Conservation (phyloP, 2,888 invertebrate species). For the Tridacna gigas region DNA sequence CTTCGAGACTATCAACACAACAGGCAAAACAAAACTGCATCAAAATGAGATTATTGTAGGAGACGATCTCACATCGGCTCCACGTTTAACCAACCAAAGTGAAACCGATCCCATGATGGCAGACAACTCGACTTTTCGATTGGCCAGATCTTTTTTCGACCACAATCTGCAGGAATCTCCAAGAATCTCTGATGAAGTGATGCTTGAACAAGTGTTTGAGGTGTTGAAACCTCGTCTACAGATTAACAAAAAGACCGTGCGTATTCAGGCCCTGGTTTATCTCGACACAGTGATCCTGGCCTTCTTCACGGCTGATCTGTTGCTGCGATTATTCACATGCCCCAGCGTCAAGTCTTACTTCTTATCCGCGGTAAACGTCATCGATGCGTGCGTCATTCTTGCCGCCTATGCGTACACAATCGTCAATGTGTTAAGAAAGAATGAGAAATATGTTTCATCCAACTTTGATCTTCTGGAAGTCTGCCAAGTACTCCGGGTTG, state of each 20-base stretch:
- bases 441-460: slow-evolving; percentile 51
- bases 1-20: slow-evolving; percentile 29
- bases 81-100: not conserved
- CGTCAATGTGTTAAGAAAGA: slow-evolving; percentile 48
- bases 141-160: not conserved
- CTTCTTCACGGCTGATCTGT: slow-evolving; percentile 64
- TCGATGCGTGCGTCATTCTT: slow-evolving; percentile 62
- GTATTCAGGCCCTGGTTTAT: slow-evolving; percentile 52
- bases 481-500: slow-evolving; percentile 62
- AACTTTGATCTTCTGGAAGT: slow-evolving; percentile 59
- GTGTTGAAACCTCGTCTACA: slow-evolving; percentile 43
- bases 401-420: slow-evolving; percentile 57
- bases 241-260: slow-evolving; percentile 54
- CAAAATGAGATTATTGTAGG: slow-evolving; percentile 35
- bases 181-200: slow-evolving; percentile 32
- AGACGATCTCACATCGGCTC: not conserved
- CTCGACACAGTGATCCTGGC: slow-evolving; percentile 50
- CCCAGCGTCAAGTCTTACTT: slow-evolving; percentile 59
- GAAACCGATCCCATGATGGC: not conserved
- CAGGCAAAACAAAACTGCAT: slow-evolving; percentile 16
- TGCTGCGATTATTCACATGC: slow-evolving; percentile 55
- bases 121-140: slow-evolving; percentile 28
- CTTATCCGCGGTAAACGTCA: slow-evolving; percentile 56
- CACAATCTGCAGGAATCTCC: not conserved
- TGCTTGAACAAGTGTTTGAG: slow-evolving; percentile 43